phyloP scores from a whole-genome alignment of 2,797 vertebrate species.

The Aplochiton taeniatus region DNA sequence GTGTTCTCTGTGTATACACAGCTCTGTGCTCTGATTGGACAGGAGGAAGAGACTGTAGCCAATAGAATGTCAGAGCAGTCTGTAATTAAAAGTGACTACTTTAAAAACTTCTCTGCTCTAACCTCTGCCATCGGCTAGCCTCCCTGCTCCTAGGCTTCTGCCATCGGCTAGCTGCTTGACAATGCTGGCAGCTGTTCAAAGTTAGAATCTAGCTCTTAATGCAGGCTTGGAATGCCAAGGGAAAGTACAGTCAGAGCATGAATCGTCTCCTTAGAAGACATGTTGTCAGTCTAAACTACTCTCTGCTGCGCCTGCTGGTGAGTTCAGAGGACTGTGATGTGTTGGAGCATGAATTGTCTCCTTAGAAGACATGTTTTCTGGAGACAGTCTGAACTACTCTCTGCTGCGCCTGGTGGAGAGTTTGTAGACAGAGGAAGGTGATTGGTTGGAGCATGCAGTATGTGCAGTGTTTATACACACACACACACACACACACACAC shows the following conservation, averaged over 20 bases:
- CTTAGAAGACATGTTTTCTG: constrained; percentile 13
- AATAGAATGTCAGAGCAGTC: constrained; percentile 19
- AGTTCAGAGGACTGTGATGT: too few species aligned
- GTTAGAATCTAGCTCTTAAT: constrained; percentile 48
- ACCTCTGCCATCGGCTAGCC: constrained; percentile 43
- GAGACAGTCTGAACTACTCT: too few species aligned
- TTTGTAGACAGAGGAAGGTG: too few species aligned
- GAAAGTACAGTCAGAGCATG: constrained; percentile 49
- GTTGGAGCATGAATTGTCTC: constrained; percentile 49
- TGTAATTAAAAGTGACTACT: too few species aligned
- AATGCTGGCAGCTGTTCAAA: constrained; percentile 61
- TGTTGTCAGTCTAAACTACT: too few species aligned
- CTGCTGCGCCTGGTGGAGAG: too few species aligned
- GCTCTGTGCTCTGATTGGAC: constrained; percentile 21
- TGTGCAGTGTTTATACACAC: too few species aligned
- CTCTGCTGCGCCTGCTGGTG: too few species aligned
- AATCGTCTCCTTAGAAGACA: constrained; percentile 40
- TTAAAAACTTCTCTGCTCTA: constrained; percentile 40
- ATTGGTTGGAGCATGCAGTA: too few species aligned
- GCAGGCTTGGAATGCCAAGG: constrained; percentile 22
- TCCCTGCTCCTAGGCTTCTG: constrained; percentile 57
- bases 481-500: too few species aligned
- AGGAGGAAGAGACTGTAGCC: constrained; percentile 19
- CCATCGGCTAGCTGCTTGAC: constrained; percentile 62
- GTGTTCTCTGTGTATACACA: constrained; percentile 12